Conservation (phyloP, 2,888 invertebrate species). For the Colletes collaris region DNA sequence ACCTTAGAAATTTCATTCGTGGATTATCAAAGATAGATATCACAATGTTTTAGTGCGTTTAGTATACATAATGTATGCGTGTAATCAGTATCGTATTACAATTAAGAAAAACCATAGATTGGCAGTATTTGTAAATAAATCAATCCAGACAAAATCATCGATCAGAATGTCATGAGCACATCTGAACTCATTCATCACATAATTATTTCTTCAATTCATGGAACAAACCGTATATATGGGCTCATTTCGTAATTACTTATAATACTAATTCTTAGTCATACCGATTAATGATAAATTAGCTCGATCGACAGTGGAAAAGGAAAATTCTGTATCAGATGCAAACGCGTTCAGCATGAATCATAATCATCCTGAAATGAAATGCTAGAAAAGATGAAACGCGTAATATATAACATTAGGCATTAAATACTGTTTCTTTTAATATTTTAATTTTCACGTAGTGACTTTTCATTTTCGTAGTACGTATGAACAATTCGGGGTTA, state of each 20-base stretch:
- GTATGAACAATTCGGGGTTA: neutral
- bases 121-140: slow-evolving; percentile 64
- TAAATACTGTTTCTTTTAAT: neutral
- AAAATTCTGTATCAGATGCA: neutral
- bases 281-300: slow-evolving; percentile 17
- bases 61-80: slow-evolving; percentile 49
- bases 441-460: slow-evolving; percentile 26
- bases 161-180: slow-evolving; percentile 29
- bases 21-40: slow-evolving; percentile 46
- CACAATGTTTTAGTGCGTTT: slow-evolving; percentile 62
- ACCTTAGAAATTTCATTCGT: slow-evolving; percentile 54
- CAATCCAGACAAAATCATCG: slow-evolving; percentile 49
- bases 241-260: slow-evolving; percentile 15
- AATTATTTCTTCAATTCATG: slow-evolving; percentile 18
- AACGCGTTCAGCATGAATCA: neutral
- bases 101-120: slow-evolving; percentile 52
- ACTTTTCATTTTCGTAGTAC: slow-evolving; percentile 21
- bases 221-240: slow-evolving; percentile 7
- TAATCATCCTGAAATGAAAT: neutral
- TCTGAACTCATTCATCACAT: slow-evolving; percentile 25
- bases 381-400: neutral
- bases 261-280: slow-evolving; percentile 20
- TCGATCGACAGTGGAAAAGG: neutral
- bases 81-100: slow-evolving; percentile 37
- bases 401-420: neutral